These are phyloP conservation scores for Calliphora vomitoria DNA, from an alignment of 2,888 invertebrate species.

Conservation along the genomic window DNA sequence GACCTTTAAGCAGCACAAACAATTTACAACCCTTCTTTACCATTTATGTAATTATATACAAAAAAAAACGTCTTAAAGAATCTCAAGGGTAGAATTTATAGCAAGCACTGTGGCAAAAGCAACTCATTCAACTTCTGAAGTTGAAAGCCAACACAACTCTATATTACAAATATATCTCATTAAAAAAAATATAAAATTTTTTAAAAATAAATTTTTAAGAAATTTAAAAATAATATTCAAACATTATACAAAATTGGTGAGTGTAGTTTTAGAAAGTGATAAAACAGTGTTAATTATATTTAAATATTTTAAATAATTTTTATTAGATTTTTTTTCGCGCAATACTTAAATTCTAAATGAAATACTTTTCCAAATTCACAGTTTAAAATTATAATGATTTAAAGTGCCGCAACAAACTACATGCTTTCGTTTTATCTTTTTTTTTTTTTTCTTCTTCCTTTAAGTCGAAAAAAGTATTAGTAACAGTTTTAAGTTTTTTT, in stretches of 20 bases:
- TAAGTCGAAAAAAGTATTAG: conserved; percentile 6
- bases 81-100: conserved; percentile 62
- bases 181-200: conserved; percentile 25
- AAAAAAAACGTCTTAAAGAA: conserved; percentile 45
- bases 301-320: conserved; percentile 33
- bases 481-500: conserved; percentile 12
- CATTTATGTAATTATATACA: background rate
- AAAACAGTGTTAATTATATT: background rate
- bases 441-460: too few relatives aligned
- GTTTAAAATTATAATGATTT: too few relatives aligned
- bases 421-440: conserved; percentile 51
- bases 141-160: conserved; percentile 80
- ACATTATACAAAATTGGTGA: conserved; percentile 63
- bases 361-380: background rate
- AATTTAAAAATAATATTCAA: conserved; percentile 12
- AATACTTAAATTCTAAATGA: conserved; percentile 20
- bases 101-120: conserved; percentile 20
- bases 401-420: conserved; percentile 66
- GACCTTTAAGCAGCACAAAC: background rate
- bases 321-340: conserved; percentile 33
- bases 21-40: conserved; percentile 46
- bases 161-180: conserved; percentile 2
- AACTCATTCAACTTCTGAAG: conserved; percentile 82
- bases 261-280: conserved; percentile 13
- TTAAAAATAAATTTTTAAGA: conserved; percentile 24